phyloP scores from a whole-genome alignment of 1,140 invertebrate species.

The Drosophila oshimai region DNA sequence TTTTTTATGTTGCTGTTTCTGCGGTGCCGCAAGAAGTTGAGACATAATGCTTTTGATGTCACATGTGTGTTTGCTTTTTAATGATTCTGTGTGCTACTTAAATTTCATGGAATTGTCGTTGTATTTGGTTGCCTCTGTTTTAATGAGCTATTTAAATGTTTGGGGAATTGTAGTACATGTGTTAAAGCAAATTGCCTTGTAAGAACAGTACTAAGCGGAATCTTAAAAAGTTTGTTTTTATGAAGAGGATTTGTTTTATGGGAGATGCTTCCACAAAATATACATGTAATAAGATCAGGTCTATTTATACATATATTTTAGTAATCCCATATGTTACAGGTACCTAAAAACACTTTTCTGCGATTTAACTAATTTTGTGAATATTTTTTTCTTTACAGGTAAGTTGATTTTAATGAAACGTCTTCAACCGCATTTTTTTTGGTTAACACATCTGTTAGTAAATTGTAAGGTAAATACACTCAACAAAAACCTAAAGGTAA shows the following conservation, averaged over 20 bases:
- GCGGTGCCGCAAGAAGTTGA: conserved; percentile 11
- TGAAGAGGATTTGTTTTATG: conserved; percentile 28
- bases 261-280: conserved; percentile 1
- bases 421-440: neutral
- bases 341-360: neutral
- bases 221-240: neutral
- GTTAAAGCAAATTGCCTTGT: conserved; percentile 3
- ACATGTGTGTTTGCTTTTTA: conserved; percentile 58
- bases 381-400: conserved; percentile 42
- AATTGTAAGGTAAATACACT: neutral
- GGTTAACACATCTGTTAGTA: conserved; percentile 24
- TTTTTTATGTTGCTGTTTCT: too few species aligned
- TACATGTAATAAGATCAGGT: neutral
- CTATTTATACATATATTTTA: neutral
- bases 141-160: conserved; percentile 70
- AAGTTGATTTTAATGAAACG: conserved; percentile 29
- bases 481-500: neutral
- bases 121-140: conserved; percentile 11
- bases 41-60: conserved; percentile 43
- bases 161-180: conserved; percentile 29
- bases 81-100: conserved; percentile 63
- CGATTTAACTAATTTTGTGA: neutral
- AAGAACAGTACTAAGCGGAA: neutral
- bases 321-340: neutral
- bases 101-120: conserved; percentile 41